Conservation (phyloP, 2,797 vertebrate genomes). For the Orientallactaga sibirica region DNA sequence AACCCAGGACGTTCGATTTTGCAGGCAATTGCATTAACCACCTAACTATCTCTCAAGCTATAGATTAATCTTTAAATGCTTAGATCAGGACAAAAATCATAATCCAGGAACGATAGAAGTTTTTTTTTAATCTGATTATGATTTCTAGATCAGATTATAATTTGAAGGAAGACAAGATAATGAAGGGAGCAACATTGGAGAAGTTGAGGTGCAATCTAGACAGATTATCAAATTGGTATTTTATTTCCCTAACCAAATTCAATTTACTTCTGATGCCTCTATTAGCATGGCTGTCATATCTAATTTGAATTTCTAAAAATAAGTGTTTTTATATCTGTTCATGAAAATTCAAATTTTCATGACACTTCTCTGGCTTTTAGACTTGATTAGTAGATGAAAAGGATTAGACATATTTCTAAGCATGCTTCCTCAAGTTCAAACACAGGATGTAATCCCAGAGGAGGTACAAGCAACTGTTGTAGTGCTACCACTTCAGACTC, state of each 20-base stretch:
- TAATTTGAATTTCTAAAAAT: slow-evolving; percentile 2
- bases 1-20: too few species aligned
- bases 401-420: neutral
- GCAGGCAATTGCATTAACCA: too few species aligned
- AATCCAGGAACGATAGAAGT: neutral
- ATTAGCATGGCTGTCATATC: neutral
- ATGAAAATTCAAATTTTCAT: neutral
- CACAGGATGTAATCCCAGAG: neutral
- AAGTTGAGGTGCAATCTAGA: neutral
- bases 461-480: neutral
- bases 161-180: slow-evolving; percentile 10
- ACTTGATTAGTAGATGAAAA: neutral
- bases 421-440: neutral
- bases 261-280: slow-evolving; percentile 23
- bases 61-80: neutral
- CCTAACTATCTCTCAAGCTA: too few species aligned
- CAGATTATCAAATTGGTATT: slow-evolving; percentile 4
- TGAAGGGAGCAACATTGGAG: neutral
- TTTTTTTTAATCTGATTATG: neutral
- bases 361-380: slow-evolving; percentile 16
- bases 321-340: slow-evolving; percentile 14
- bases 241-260: neutral
- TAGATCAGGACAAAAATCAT: neutral
- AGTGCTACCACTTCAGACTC: neutral
- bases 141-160: slow-evolving; percentile 32